Percentiles rank a stretch among this genome's conserved stretches.
phyloP scores from a whole-genome alignment of 2,888 invertebrate species.

The Acrobasis suavella region DNA sequence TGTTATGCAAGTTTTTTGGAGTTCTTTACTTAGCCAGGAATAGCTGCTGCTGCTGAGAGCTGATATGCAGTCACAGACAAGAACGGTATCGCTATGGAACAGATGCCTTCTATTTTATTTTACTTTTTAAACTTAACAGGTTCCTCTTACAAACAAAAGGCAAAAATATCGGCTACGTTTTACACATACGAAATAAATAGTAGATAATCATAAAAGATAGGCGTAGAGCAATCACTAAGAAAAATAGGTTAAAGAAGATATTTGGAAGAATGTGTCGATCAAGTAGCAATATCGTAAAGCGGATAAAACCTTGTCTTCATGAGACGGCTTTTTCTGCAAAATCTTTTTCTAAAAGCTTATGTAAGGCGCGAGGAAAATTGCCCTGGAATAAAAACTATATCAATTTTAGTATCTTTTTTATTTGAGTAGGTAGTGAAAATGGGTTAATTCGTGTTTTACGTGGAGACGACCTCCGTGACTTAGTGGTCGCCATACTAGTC shows the following conservation, averaged over 20 bases:
- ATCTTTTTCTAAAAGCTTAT: not conserved
- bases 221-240: not conserved
- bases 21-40: too few species aligned
- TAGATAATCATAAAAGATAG: not conserved
- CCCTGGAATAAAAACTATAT: not conserved
- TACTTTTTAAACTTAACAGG: too few species aligned
- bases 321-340: not conserved
- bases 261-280: conserved; percentile 8
- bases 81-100: too few species aligned
- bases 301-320: conserved; percentile 5
- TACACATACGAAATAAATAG: not conserved
- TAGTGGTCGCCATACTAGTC: too few species aligned
- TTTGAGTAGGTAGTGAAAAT: too few species aligned
- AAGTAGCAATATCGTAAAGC: conserved; percentile 11
- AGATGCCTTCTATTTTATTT: not conserved
- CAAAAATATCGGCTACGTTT: not conserved
- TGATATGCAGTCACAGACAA: too few species aligned
- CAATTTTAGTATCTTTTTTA: not conserved
- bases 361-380: not conserved
- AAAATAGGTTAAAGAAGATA: not conserved
- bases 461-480: too few species aligned
- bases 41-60: too few species aligned
- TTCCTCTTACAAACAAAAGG: not conserved
- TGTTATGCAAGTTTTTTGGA: too few species aligned
- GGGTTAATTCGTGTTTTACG: too few species aligned